Percentiles rank a stretch among this genome's conserved stretches.
Conservation (phyloP, 2,113 vertebrate species). For the Vulpes vulpes region DNA sequence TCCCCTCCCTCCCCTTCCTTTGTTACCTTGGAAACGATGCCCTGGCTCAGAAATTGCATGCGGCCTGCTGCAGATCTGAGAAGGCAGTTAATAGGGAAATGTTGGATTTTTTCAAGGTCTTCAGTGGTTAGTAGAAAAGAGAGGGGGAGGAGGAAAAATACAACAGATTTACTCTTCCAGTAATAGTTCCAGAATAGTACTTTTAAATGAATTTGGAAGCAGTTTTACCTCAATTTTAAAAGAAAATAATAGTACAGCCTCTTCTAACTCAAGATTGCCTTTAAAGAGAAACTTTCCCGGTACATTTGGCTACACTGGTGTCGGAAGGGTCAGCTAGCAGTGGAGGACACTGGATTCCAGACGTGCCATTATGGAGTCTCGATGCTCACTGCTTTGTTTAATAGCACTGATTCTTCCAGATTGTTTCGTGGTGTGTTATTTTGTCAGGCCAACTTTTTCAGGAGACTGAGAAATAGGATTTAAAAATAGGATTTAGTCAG, state of each 20-base stretch:
- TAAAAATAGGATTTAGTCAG: constrained; percentile 44
- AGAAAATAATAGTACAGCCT: neutral
- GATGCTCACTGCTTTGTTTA: neutral
- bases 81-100: constrained; percentile 62
- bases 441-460: constrained; percentile 51
- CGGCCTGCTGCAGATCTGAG: constrained; percentile 71
- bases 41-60: constrained; percentile 70
- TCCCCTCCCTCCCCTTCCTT: constrained; percentile 12
- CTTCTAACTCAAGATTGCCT: neutral
- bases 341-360: neutral
- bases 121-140: constrained; percentile 62
- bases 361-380: neutral
- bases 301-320: neutral
- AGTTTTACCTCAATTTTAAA: constrained; percentile 29
- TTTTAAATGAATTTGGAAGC: constrained; percentile 4
- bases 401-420: neutral
- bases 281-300: neutral
- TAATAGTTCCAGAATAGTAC: constrained; percentile 5
- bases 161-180: constrained; percentile 36
- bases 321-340: neutral
- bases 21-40: constrained; percentile 85
- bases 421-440: neutral
- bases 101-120: constrained; percentile 72
- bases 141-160: constrained; percentile 13
- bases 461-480: constrained; percentile 50